phyloP scores from a whole-genome alignment of 2,113 vertebrate genomes.

The Gambusia holbrooki region DNA sequence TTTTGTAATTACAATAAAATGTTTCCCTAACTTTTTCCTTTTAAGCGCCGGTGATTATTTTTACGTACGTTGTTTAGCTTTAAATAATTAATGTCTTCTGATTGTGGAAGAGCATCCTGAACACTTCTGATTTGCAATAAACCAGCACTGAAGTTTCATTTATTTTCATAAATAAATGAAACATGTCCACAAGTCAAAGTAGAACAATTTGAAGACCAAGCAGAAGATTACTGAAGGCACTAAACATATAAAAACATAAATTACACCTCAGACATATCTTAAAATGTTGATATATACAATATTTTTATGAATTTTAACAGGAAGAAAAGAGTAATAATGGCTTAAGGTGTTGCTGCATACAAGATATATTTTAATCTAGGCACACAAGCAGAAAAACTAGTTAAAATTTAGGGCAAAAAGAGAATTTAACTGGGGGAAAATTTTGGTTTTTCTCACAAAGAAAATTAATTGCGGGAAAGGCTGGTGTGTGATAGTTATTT shows the following conservation, averaged over 20 bases:
- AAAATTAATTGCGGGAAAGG: too few species aligned
- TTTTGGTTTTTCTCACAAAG: too few species aligned
- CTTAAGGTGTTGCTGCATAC: neutral
- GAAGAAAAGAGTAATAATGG: neutral
- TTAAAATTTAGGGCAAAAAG: too few species aligned
- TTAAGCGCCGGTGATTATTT: neutral
- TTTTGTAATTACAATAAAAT: constrained; percentile 50
- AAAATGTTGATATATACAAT: too few species aligned
- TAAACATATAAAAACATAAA: too few species aligned
- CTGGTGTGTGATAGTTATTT: too few species aligned
- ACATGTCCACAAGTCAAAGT: neutral
- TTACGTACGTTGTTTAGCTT: neutral
- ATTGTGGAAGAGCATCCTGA: neutral
- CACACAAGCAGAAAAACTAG: too few species aligned
- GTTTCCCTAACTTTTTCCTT: constrained; percentile 1
- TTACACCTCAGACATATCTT: too few species aligned
- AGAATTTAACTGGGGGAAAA: too few species aligned
- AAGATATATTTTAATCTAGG: neutral
- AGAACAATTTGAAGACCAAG: neutral
- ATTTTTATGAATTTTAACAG: neutral
- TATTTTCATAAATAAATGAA: neutral
- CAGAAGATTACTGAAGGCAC: neutral
- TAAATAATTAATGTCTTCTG: neutral
- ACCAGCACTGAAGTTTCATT: too few species aligned
- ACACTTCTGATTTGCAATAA: neutral